A percentile compares a stretch with the other conserved stretches of the same genome.
phyloP scores from a whole-genome alignment of 2,797 vertebrate genomes.

The Pogoniulus pusillus region DNA sequence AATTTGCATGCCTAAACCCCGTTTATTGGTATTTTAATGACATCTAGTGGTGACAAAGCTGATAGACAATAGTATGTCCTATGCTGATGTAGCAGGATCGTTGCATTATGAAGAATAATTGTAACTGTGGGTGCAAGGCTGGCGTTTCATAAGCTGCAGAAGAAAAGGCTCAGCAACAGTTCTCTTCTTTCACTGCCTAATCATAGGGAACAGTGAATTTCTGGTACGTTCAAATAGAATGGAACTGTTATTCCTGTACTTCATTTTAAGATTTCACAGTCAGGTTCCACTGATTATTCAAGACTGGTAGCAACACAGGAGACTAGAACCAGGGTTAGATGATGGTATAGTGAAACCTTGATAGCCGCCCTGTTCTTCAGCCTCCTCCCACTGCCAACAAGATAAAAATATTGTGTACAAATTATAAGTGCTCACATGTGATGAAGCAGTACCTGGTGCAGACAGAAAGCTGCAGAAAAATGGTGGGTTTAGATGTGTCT shows the following conservation, averaged over 20 bases:
- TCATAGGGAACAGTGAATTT: not conserved
- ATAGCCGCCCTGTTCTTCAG: not conserved
- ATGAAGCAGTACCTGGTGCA: not conserved
- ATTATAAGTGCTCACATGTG: not conserved
- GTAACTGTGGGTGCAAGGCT: not conserved
- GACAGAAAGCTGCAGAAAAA: not conserved
- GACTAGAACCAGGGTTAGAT: not conserved
- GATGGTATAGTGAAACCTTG: not conserved
- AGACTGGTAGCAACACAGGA: not conserved
- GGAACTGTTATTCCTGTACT: not conserved
- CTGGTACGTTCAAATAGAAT: not conserved
- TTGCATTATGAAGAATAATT: not conserved
- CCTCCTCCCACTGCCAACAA: not conserved
- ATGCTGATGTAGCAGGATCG: not conserved
- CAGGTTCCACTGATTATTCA: not conserved
- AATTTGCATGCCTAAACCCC: not conserved
- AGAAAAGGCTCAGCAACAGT: not conserved
- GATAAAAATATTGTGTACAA: not conserved
- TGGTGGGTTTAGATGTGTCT: not conserved
- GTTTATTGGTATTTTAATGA: conserved; percentile 74
- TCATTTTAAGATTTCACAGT: not conserved
- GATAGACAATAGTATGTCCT: not conserved
- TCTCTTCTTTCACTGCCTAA: not conserved
- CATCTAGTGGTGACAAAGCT: conserved; percentile 75
- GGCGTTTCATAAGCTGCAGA: not conserved